Conservation (phyloP, 2,888 invertebrate species). For the Geotrupes spiniger region DNA sequence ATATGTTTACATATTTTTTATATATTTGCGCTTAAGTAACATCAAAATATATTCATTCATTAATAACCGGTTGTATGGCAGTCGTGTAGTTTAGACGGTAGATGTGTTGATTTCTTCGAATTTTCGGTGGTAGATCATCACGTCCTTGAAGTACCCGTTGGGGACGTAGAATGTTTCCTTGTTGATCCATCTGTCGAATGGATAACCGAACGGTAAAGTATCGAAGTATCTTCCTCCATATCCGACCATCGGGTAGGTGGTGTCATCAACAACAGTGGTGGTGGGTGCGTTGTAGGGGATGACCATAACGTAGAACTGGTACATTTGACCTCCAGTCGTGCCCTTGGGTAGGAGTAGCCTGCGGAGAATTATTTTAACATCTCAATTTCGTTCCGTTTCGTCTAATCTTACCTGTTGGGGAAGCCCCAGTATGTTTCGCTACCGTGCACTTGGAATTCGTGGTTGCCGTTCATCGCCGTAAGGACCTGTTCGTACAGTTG, state of each 20-base stretch:
- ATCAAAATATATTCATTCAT: neutral
- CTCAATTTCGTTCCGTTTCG: no score
- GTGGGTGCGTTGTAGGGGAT: conserved; percentile 38
- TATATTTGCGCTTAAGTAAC: neutral
- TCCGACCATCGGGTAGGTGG: conserved; percentile 31
- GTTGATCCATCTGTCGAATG: conserved; percentile 66
- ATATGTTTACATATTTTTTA: no score
- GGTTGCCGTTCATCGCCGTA: conserved; percentile 53
- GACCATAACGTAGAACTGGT: conserved; percentile 54
- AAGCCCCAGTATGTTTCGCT: conserved; percentile 63
- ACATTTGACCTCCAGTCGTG: conserved; percentile 58
- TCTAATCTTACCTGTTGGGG: conserved; percentile 59
- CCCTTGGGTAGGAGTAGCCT: conserved; percentile 69
- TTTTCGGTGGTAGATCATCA: conserved; percentile 59
- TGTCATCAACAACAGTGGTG: conserved; percentile 7
- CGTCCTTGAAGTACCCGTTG: conserved; percentile 66
- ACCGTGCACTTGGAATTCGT: conserved; percentile 55
- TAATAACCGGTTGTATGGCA: neutral
- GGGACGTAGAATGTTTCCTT: conserved; percentile 58
- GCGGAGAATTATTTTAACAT: no score
- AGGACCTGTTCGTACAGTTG: conserved; percentile 63
- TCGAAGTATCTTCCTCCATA: conserved; percentile 47
- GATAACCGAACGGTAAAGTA: conserved; percentile 67
- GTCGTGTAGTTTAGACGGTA: neutral
- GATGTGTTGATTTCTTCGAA: conserved; percentile 14